Base-by-base conservation (phyloP, 2,888 invertebrate genomes). In the Yponomeuta cagnagella region DNA sequence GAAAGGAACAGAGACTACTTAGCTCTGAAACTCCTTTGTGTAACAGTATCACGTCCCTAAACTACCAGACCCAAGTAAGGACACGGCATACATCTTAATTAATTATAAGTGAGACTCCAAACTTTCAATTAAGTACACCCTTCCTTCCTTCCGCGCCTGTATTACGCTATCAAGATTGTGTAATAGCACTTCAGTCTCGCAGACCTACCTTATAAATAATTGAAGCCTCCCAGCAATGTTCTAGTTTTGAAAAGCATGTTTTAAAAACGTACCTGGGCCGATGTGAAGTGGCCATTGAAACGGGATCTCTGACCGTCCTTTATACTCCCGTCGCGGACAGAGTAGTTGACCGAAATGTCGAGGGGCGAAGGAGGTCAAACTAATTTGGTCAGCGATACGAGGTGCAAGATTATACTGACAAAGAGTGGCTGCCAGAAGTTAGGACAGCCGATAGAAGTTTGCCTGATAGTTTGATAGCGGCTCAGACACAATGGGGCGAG, bases 371-470 rank as follows among this genome's bases (percentile, higher is more conserved):
- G 23, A 71, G 74, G 33, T 76, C 75, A 72, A 73, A 70, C 72
- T 70, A 74, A 75, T 75, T 76, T 75, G 74, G 77, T 72, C 71
- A 70, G 73, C 63, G 70, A 30, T 43, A 48, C 48, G 48, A 70
- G 48, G 70, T 65, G 65, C 48, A 6, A 70, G 65, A 65, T 70
- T 70, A 65, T 30, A 65, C 30, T n/a, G 64, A 63, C 48, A n/a
- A 12, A 37, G 33, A 10, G 23, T 48, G n/a, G 23, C 69, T 15
- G 63, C 30, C 33, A 64, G 30, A 65, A 70, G 65, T 70, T 70
- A 9, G 69, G 69, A 63, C 69, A 69, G 63, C 69, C 63, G 63
- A 63, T 69, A 37, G 69, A 69, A 69, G 37, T 63, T 64, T 12
- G 23, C 23, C 64, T 70, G 70, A 64, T 70, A 70, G 65, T 70